phyloP scores from a whole-genome alignment of 2,888 invertebrate species.

The Pediacus dermestoides region DNA sequence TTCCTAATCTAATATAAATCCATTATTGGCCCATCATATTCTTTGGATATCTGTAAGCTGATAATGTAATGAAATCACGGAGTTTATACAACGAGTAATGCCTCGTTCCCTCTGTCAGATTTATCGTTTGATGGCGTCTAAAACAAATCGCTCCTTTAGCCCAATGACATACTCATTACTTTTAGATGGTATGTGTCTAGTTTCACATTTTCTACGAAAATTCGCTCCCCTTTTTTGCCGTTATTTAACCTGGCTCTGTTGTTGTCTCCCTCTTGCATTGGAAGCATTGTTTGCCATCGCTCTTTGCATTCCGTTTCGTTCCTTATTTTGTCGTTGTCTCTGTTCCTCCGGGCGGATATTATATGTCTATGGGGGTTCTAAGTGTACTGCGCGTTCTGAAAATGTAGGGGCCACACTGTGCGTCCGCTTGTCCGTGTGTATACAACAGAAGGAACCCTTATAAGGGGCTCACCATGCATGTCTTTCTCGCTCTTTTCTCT shows the following conservation, averaged over 20 bases:
- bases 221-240: conserved; percentile 8
- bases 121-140: too few species aligned
- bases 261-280: conserved; percentile 9
- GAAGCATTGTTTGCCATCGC: neutral
- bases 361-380: conserved; percentile 26
- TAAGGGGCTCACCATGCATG: conserved; percentile 13
- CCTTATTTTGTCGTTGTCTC: conserved; percentile 13
- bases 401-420: conserved; percentile 17
- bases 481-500: conserved; percentile 8
- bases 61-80: too few species aligned
- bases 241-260: conserved; percentile 9
- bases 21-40: too few species aligned
- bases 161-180: conserved; percentile 13
- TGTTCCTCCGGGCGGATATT: conserved; percentile 27
- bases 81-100: too few species aligned
- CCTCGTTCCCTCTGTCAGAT: too few species aligned
- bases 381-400: conserved; percentile 20
- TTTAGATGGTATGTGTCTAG: conserved; percentile 12
- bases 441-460: conserved; percentile 13
- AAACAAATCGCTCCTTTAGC: conserved; percentile 8
- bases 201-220: conserved; percentile 15
- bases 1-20: too few species aligned
- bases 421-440: too few species aligned
- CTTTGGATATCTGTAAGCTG: too few species aligned
- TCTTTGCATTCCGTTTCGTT: neutral